Evolutionary conservation across 2,888 invertebrate species (phyloP).

Genomic region (Dasysyrphus albostriatus): DNA sequence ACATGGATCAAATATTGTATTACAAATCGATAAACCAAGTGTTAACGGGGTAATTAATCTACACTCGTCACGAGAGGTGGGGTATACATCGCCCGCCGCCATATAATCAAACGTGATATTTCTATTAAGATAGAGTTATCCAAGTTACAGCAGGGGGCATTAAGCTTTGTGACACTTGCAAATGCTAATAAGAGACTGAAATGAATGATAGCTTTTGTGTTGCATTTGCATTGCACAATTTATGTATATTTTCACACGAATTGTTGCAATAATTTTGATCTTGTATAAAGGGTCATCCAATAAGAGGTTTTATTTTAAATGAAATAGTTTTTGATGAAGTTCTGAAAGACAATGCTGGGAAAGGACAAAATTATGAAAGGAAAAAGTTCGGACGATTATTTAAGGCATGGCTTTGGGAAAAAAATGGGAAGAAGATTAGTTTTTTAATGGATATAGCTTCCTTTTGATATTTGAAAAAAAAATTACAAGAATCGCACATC

Average conservation of each 20-base stretch:
- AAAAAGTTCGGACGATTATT: too few species aligned
- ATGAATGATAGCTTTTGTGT: constrained; percentile 22
- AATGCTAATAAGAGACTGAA: background rate
- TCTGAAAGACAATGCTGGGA: too few species aligned
- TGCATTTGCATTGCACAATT: constrained; percentile 7
- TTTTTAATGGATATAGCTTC: too few species aligned
- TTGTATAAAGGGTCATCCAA: too few species aligned
- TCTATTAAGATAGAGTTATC: constrained; percentile 53
- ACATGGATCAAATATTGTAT: constrained; percentile 59
- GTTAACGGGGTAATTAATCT: constrained; percentile 65
- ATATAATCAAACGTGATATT: constrained; percentile 48
- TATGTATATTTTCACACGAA: constrained; percentile 11
- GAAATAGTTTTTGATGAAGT: too few species aligned
- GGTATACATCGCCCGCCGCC: background rate
- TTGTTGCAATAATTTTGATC: background rate
- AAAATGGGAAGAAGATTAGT: too few species aligned
- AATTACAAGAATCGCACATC: too few species aligned
- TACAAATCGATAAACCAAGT: constrained; percentile 66
- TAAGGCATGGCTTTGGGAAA: too few species aligned
- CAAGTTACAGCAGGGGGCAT: background rate
- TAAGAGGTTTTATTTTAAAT: too few species aligned
- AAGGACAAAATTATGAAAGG: too few species aligned
- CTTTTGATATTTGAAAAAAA: too few species aligned
- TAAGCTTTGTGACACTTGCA: constrained; percentile 41
- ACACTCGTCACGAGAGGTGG: constrained; percentile 31